Evolutionary conservation across 2,797 vertebrate genomes (phyloP).

Genomic region (Alfaro cultratus): DNA sequence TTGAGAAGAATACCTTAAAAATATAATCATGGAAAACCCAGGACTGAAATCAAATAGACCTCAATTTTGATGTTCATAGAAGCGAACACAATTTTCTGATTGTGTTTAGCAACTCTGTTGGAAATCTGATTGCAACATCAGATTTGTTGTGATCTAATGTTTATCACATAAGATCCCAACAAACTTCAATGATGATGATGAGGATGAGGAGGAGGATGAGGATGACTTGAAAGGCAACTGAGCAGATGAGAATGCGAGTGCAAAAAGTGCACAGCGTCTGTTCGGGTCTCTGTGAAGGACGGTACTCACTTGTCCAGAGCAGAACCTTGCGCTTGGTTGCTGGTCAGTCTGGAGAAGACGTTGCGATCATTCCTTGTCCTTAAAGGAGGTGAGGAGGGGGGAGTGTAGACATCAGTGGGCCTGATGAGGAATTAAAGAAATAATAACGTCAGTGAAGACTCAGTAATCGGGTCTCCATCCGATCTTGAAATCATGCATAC

Average conservation of each 20-base stretch:
- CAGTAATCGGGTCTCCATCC: not conserved
- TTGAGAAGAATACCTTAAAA: not conserved
- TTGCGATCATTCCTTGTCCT: slow-evolving; percentile 95
- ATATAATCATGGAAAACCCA: not conserved
- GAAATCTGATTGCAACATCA: too few species aligned
- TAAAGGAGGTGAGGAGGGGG: slow-evolving; percentile 94
- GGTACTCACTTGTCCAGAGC: slow-evolving; percentile 95
- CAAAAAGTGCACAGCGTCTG: slow-evolving; percentile 22
- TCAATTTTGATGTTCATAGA: not conserved
- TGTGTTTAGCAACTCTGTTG: not conserved
- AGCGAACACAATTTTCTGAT: not conserved
- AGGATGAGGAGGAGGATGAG: not conserved
- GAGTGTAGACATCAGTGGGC: slow-evolving; percentile 90
- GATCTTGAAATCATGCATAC: slow-evolving; percentile 63
- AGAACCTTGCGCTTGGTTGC: slow-evolving; percentile 93
- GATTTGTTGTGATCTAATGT: not conserved
- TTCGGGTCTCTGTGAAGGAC: slow-evolving; percentile 4
- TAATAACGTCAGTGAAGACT: not conserved
- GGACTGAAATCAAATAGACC: not conserved
- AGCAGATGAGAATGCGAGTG: slow-evolving; percentile 23
- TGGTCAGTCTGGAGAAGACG: slow-evolving; percentile 96
- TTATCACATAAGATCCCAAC: not conserved
- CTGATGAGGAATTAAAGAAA: slow-evolving; percentile 59
- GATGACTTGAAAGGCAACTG: slow-evolving; percentile 6
- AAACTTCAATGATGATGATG: too few species aligned